Evolutionary conservation across 2,888 invertebrate genomes (phyloP), one percentile per base, ranked within the genome.

Genomic region (Coelopa pilipes): DNA sequence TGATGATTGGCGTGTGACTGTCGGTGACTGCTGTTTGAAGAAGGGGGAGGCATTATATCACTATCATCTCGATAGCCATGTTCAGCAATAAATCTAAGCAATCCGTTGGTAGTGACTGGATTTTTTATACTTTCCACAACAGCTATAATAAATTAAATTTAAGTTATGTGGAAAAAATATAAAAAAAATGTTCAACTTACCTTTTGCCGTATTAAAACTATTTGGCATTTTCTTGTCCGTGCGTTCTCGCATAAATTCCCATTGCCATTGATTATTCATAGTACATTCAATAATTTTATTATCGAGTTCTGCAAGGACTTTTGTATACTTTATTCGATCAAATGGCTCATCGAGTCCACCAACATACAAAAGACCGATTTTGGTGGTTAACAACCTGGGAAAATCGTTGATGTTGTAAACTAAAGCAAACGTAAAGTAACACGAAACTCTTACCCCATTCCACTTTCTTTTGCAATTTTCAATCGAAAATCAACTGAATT

Each of bases 161-260:
- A 49, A 11, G 46, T 49, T 24, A 65, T 13, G 19, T n/a, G n/a
- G n/a, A n/a, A 21, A 59, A 15, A 59, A 12, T 59, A 59, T 11
- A 17, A 59, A 19, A 19, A 19, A 10, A 12, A 59, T 59, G 5
- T 24, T 21, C 13, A 21, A 60, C 78, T 76, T 74, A 80, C 80
- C 53, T 45, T 21, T 12, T 15, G 98, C 98, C 12, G 99, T 99
- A 10, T 89, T 90, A 79, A 87, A 93, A 78, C 95, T 94, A 88
- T 99, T 99, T 0, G 99, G 98, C 87, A 92, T 95, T 0, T 96
- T 96, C 88, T 99, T 99, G 88, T 99, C 99, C 0, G 95, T 97
- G 78, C 99, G 89, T 86, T 97, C 96, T 74, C 99, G 90, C 96
- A 99, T 95, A 85, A 95, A 97, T 70, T 93, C 91, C 99, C 99